Percentiles rank a stretch among this genome's conserved stretches.
phyloP scores from a whole-genome alignment of 2,888 invertebrate genomes.

The Yponomeuta evonymella region DNA sequence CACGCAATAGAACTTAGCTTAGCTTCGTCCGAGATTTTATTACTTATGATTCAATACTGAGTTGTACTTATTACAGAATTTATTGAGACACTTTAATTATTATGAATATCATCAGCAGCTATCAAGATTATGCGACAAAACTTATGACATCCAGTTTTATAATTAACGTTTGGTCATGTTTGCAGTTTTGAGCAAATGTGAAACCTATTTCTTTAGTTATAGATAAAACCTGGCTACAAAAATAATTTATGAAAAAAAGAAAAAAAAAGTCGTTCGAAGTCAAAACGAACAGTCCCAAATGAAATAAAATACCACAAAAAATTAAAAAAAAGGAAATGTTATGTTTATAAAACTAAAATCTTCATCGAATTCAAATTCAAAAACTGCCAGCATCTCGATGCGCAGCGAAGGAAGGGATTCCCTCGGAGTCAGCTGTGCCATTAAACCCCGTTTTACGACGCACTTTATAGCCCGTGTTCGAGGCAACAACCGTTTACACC shows the following conservation, averaged over 20 bases:
- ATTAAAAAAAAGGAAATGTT: background rate
- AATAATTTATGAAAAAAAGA: too few relatives aligned
- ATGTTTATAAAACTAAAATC: background rate
- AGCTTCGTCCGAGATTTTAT: background rate
- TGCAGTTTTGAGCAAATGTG: too few relatives aligned
- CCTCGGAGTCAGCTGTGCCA: constrained; percentile 41
- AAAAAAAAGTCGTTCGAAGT: too few relatives aligned
- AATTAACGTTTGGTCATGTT: background rate
- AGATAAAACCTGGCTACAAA: background rate
- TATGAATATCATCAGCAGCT: background rate
- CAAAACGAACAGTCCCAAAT: too few relatives aligned
- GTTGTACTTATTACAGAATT: background rate
- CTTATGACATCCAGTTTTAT: background rate
- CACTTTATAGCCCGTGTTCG: constrained; percentile 9
- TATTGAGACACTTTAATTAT: background rate
- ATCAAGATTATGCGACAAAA: background rate
- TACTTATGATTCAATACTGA: background rate
- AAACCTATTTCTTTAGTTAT: too few relatives aligned
- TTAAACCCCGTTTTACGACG: constrained; percentile 66
- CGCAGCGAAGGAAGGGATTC: constrained; percentile 17
- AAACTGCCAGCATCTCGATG: background rate
- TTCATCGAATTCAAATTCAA: background rate
- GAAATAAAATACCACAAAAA: background rate
- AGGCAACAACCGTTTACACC: constrained; percentile 36
- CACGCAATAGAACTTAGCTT: constrained; percentile 6